A percentile compares a stretch with the other conserved stretches of the same genome.
phyloP scores from a whole-genome alignment of 2,113 vertebrate genomes.

The Macroglossus sobrinus region DNA sequence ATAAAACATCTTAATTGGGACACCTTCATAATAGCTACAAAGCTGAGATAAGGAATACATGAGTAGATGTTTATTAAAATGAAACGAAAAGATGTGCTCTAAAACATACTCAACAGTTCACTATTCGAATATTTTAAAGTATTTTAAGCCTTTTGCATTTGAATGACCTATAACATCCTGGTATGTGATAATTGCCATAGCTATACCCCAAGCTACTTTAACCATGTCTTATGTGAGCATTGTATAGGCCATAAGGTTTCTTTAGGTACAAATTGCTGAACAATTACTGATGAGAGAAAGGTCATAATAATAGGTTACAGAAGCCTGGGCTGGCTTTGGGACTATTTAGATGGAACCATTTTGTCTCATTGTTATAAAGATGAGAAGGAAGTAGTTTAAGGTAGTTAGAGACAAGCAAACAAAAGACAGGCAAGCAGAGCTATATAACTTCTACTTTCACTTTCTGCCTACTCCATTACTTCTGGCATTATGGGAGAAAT shows the following conservation, averaged over 20 bases:
- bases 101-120: constrained; percentile 42
- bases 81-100: constrained; percentile 54
- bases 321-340: constrained; percentile 82
- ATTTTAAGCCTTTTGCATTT: constrained; percentile 68
- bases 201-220: constrained; percentile 70
- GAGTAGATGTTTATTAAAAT: constrained; percentile 44
- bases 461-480: constrained; percentile 87
- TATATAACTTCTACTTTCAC: constrained; percentile 84
- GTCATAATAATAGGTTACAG: constrained; percentile 87
- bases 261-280: constrained; percentile 87
- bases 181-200: constrained; percentile 78
- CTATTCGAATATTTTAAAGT: constrained; percentile 66
- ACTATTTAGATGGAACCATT: constrained; percentile 84
- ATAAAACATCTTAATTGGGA: not conserved
- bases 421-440: constrained; percentile 82
- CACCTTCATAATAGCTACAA: not conserved
- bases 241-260: constrained; percentile 77
- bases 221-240: constrained; percentile 77
- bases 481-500: constrained; percentile 83
- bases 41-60: not conserved
- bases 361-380: constrained; percentile 84
- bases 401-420: constrained; percentile 86
- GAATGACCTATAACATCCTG: constrained; percentile 55
- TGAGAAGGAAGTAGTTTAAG: constrained; percentile 88
- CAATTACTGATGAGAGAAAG: constrained; percentile 86